Evolutionary conservation across 2,113 vertebrate species (phyloP).

Genomic region (Calonectris borealis): DNA sequence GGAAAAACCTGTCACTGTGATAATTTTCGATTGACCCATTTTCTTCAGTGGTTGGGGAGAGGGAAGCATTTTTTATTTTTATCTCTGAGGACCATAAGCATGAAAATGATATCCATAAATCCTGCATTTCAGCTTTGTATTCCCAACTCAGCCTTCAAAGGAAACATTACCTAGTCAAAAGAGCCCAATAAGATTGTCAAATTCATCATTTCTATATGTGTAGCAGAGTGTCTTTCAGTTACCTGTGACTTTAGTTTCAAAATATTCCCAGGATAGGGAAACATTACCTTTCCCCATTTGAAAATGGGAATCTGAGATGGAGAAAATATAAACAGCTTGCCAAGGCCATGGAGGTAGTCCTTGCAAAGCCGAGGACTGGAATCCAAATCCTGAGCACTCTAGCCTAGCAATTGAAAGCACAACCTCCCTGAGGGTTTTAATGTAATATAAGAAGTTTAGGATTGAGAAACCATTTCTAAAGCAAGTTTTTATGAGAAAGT

Average conservation of each 20-base stretch:
- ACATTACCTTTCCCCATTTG: neutral
- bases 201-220: neutral
- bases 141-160: constrained; percentile 22
- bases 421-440: neutral
- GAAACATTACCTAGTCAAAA: constrained; percentile 28
- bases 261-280: neutral
- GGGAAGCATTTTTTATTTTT: constrained; percentile 12
- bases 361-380: neutral
- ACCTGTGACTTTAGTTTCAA: constrained; percentile 18
- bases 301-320: neutral
- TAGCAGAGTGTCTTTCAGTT: neutral
- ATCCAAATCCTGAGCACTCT: neutral
- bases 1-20: constrained; percentile 54
- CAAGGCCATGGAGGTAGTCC: neutral
- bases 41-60: neutral
- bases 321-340: neutral
- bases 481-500: neutral
- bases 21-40: constrained; percentile 64
- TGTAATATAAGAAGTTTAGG: neutral
- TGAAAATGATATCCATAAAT: constrained; percentile 23
- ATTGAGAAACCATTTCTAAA: neutral
- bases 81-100: neutral
- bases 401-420: neutral
- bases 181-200: neutral
- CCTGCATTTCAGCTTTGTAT: constrained; percentile 1